Percentiles rank a stretch among this genome's conserved stretches.
Conservation (phyloP, 2,888 invertebrate species). For the Scelioninae gen. 1 region DNA sequence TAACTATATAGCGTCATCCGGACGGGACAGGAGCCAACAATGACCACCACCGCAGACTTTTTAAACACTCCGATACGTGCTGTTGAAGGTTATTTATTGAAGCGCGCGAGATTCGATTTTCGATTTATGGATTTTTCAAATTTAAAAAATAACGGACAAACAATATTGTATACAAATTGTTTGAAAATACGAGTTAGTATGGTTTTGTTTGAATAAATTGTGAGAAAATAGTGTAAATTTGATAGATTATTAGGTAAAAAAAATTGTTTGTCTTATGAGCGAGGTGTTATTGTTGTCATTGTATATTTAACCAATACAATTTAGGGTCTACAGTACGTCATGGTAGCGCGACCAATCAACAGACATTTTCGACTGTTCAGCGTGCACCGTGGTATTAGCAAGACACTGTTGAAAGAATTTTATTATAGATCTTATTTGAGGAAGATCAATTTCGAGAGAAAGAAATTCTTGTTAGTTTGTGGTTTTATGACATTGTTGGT, state of each 20-base stretch:
- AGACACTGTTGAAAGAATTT: neutral
- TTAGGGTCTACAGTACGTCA: neutral
- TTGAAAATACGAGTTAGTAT: too few relatives aligned
- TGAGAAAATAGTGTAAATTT: too few relatives aligned
- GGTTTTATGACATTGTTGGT: too few relatives aligned
- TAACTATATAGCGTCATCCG: slow-evolving; percentile 67
- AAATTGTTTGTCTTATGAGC: neutral
- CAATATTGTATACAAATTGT: neutral
- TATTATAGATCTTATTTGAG: too few relatives aligned
- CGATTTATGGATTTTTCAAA: neutral
- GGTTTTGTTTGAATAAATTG: neutral
- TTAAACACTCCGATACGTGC: slow-evolving; percentile 25
- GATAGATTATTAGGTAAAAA: neutral
- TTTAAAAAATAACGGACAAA: neutral
- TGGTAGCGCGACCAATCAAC: neutral
- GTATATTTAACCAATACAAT: slow-evolving; percentile 5
- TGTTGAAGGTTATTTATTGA: slow-evolving; percentile 24
- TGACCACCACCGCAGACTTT: slow-evolving; percentile 26
- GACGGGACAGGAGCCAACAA: slow-evolving; percentile 55
- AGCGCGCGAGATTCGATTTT: slow-evolving; percentile 21
- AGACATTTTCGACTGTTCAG: neutral
- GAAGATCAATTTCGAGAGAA: too few relatives aligned
- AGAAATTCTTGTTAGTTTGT: too few relatives aligned
- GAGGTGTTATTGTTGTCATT: neutral
- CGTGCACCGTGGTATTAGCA: neutral